Conservation (phyloP, 2,888 invertebrate genomes). For the Troilus luridus region DNA sequence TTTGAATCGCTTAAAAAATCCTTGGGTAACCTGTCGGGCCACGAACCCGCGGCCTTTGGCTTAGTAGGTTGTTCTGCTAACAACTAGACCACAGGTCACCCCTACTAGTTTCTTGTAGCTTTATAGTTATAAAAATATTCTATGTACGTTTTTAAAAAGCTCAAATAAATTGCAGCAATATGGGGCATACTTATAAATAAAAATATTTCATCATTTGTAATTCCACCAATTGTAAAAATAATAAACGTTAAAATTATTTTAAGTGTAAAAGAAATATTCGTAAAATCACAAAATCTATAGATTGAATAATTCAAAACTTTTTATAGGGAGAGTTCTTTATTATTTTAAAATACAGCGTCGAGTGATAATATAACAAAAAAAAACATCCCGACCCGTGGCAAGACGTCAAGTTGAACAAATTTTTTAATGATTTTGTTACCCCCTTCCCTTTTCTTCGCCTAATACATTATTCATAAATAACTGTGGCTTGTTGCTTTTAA, state of each 20-base stretch:
- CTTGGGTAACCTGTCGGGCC: no score
- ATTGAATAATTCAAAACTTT: background rate
- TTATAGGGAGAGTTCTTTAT: background rate
- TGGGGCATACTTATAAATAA: background rate
- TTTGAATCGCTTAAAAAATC: no score
- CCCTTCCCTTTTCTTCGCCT: background rate
- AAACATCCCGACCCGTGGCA: background rate
- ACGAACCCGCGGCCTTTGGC: no score
- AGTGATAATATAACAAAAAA: background rate
- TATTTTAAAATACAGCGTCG: background rate
- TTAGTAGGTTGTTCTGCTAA: no score
- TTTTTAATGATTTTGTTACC: constrained; percentile 21
- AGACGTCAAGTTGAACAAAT: constrained; percentile 4
- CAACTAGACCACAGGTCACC: no score
- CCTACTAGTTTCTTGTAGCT: no score
- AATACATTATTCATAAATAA: constrained; percentile 25
- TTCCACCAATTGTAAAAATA: background rate
- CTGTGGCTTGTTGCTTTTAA: background rate
- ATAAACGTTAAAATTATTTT: background rate
- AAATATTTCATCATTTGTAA: background rate
- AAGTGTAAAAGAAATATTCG: background rate
- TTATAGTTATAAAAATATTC: no score
- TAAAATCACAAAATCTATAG: background rate
- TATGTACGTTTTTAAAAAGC: no score
- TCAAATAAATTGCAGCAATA: no score